These are phyloP conservation scores for Myxocyprinus asiaticus DNA, from an alignment of 2,113 vertebrate species.

Conservation along the genomic window DNA sequence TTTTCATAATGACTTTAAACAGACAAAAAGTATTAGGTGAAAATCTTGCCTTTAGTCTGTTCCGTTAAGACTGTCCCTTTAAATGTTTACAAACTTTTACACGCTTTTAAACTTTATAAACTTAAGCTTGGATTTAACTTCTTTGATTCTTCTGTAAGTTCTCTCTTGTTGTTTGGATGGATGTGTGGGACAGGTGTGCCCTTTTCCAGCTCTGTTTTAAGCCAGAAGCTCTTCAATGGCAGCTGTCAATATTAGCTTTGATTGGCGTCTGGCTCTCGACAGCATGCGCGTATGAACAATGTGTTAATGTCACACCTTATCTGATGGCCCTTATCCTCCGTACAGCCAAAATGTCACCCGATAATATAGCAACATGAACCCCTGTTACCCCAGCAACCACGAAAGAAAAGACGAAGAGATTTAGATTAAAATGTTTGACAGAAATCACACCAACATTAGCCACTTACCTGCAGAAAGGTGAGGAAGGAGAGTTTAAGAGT, in stretches of 20 bases:
- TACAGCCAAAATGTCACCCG: conserved; percentile 52
- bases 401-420: conserved; percentile 8
- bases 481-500: background rate
- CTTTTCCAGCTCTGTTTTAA: conserved; percentile 20
- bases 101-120: too few species aligned
- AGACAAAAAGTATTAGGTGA: too few species aligned
- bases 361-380: conserved; percentile 45
- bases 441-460: conserved; percentile 36
- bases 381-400: conserved; percentile 50
- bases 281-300: conserved; percentile 35
- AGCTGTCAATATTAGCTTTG: conserved; percentile 45
- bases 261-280: conserved; percentile 28
- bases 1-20: too few species aligned
- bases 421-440: conserved; percentile 7
- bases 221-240: background rate
- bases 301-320: conserved; percentile 55
- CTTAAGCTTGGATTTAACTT: too few species aligned
- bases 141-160: too few species aligned
- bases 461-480: conserved; percentile 29
- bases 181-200: background rate
- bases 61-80: too few species aligned
- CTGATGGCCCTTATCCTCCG: conserved; percentile 45
- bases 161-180: background rate
- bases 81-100: too few species aligned
- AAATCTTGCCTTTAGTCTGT: too few species aligned